Evolutionary conservation across 2,888 invertebrate genomes (phyloP).

Genomic region (Craniophora ligustri): DNA sequence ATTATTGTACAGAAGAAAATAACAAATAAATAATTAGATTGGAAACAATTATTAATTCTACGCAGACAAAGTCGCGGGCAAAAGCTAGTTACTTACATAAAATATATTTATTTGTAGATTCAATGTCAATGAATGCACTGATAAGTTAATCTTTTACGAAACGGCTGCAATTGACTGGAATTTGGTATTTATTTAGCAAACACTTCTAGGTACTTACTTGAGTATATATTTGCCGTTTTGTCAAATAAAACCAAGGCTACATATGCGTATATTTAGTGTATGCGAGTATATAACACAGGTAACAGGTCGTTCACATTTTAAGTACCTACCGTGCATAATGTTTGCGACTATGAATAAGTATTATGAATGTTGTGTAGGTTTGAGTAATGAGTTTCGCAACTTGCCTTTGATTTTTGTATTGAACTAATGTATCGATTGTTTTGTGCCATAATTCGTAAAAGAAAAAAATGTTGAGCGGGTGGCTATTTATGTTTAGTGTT

Average conservation of each 20-base stretch:
- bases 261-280: constrained; percentile 12
- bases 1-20: too few species aligned
- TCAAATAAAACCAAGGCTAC: constrained; percentile 47
- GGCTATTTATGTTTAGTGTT: too few species aligned
- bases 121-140: constrained; percentile 4
- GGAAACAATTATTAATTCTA: too few species aligned
- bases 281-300: constrained; percentile 12
- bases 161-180: constrained; percentile 26
- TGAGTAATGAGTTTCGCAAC: background rate
- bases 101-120: background rate
- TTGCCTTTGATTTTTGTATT: background rate
- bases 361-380: background rate
- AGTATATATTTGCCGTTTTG: constrained; percentile 33
- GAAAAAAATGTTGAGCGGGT: too few species aligned
- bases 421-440: background rate
- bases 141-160: constrained; percentile 22
- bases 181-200: constrained; percentile 47
- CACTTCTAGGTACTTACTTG: constrained; percentile 7
- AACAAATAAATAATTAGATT: too few species aligned
- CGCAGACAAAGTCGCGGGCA: too few species aligned
- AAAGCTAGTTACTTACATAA: background rate
- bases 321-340: constrained; percentile 1
- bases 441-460: background rate
- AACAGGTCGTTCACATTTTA: constrained; percentile 34
- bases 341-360: constrained; percentile 14